Base-by-base conservation (phyloP, 2,797 vertebrate species). In the Sus cebifrons region DNA sequence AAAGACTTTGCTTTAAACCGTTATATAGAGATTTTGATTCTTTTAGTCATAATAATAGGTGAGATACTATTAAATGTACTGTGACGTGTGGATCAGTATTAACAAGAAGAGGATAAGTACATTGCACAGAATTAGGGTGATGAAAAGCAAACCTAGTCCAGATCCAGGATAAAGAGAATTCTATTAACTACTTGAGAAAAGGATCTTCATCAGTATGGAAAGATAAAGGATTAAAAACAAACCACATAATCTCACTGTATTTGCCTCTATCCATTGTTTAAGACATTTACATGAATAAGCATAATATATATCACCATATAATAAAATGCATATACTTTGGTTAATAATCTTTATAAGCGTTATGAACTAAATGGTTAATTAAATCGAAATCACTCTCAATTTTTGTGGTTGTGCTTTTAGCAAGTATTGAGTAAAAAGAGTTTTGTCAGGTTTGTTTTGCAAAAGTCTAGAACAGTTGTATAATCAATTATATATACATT, bases 241-340 rank as follows among this genome's bases (percentile, higher is more conserved):
- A 73, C 16, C 6, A 54, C 18, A 65, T n/a, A 73, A 65, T 58
- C 40, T 65, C 25, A 86, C n/a, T 49, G 6, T 81, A 44, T 56
- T 10, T 64, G 40, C 13, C 52, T 32, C 2, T 70, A 67, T 44
- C 2, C 9, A 85, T 86, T 71, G 62, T 36, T 86, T 65, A 89
- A 68, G 44, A 29, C 1, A 32, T 71, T 84, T 52, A 49, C 64
- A 2, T 73, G 14, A 49, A 23, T 86, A 77, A 82, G 18, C 12
- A 21, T 67, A 56, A 25, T 73, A 73, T 54, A 23, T 58, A 65
- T 67, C 17, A 90, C 9, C 5, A 27, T 92, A 32, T 54, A 94
- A 60, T 16, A 91, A 93, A 91, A 95, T 75, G 2, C 21, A 32
- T 25, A 65, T 60, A 71, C 20, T 70, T 89, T 60, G n/a, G 60